Base-by-base conservation (phyloP, 2,797 vertebrate genomes). In the Cheirogaleus major region DNA sequence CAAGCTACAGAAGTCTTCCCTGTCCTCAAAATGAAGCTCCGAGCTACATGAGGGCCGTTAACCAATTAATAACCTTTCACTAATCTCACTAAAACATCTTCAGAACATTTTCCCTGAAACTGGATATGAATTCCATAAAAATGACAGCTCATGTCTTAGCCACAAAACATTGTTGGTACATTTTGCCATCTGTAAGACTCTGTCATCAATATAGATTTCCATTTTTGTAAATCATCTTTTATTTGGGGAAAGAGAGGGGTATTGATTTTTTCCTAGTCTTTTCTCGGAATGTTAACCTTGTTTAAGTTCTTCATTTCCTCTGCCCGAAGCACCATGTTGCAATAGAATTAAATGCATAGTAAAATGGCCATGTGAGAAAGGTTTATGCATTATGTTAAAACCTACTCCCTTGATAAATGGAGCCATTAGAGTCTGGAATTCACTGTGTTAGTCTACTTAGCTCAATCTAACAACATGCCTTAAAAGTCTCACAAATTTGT, bases 371-470 rank as follows among this genome's bases (percentile, higher is more conserved):
- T 93, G 96, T 73, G 98, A 45, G 96, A 97, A 98, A 98, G 98
- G 98, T 98, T 98, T 98, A 97, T 98, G 98, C 98, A 98, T 98
- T 98, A 98, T 96, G 98, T 98, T 98, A 98, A 98, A 99, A 98
- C 98, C 98, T 86, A 92, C 96, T 97, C 96, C 96, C 95, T 97
- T 98, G 98, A 99, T 98, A 98, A 98, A 99, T 98, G 98, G 97
- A 96, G 95, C 98, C 98, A 98, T 99, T 98, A 99, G 97, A 96
- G 97, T 97, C 97, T 98, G 98, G 98, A 98, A 98, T 98, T 98
- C 98, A 72, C 96, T 96, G 97, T 96, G 96, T 97, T 95, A 92
- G 41, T 97, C 0, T 79, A 86, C 93, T 97, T 98, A 97, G 98
- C 93, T 96, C 97, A 81, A 90, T 97, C 96, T 38, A 89, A 97